Base-by-base conservation (phyloP, 2,797 vertebrate genomes). In the Eutrigla gurnardus region DNA sequence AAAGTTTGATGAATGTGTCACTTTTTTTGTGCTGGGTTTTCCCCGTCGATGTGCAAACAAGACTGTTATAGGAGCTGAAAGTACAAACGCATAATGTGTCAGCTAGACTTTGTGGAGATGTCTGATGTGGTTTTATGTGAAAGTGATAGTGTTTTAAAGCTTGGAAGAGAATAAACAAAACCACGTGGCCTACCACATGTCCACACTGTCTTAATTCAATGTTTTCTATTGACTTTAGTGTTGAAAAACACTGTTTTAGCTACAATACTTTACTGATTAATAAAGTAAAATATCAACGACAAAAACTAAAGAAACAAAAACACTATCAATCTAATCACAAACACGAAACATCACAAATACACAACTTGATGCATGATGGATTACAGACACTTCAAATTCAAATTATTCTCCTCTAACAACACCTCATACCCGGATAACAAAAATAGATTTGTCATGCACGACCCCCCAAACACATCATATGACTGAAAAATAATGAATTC, bases 1-100 rank as follows among this genome's bases (percentile, higher is more conserved):
- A 52, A 13, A 53, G 13, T 73, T n/a, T 67, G 62, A 59, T 25
- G 25, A 25, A 25, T 50, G 63, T 45, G 54, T 50, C 10, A 4
- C 25, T 25, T n/a, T 36, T 36, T 42, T 35, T 62, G 63, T 32
- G 9, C 18, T 55, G 18, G 5, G 25, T 54, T 61, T 65, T 58
- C 42, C 2, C 17, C 45, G n/a, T 73, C 33, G 59, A 33, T 67
- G 46, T 65, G 57, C 15, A 47, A 10, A 10, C 17, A 32, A 4
- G 37, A 63, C n/a, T 66, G 11, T 39, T 4, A 8, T 49, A 15
- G 5, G n/a, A 57, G 64, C 11, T 2, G 9, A 62, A 60, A 33
- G 32, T 45, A 17, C 14, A 70, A 59, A 59, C 53, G 25, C 32
- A 10, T 12, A 4, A 42, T 66, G 58, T 42, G 12, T 1, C 53